Evolutionary conservation across 2,113 vertebrate species (phyloP).

Genomic region (Syngnathus floridae): DNA sequence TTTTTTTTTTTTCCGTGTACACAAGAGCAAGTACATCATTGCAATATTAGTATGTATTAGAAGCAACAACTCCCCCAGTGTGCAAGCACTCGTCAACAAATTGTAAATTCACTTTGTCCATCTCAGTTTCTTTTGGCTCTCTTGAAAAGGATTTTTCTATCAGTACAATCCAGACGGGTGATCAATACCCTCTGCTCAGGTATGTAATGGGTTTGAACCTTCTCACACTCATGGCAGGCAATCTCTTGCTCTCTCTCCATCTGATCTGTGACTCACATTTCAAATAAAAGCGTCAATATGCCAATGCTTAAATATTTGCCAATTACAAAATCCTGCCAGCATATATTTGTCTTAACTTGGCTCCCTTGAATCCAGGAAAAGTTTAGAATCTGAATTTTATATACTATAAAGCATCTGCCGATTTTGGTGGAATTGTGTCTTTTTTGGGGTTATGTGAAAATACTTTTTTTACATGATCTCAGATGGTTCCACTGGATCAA

Average conservation of each 20-base stretch:
- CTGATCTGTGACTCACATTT: background rate
- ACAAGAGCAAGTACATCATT: background rate
- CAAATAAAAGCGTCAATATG: background rate
- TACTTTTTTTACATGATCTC: no score
- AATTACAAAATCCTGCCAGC: background rate
- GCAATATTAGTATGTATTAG: background rate
- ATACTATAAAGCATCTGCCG: background rate
- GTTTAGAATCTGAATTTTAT: background rate
- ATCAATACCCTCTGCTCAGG: slow-evolving; percentile 8
- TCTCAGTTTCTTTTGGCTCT: background rate
- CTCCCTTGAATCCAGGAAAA: background rate
- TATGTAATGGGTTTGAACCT: slow-evolving; percentile 6
- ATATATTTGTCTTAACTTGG: background rate
- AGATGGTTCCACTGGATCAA: no score
- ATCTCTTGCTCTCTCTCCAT: background rate
- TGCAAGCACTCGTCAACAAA: background rate
- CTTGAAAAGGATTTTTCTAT: slow-evolving; percentile 8
- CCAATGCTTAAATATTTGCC: background rate
- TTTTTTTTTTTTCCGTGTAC: background rate
- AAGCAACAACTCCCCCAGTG: background rate
- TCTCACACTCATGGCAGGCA: background rate
- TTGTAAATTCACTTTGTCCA: slow-evolving; percentile 4
- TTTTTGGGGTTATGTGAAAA: no score
- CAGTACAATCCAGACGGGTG: background rate
- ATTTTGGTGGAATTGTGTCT: no score